phyloP scores from a whole-genome alignment of 37 sponge, comb jelly and placozoan genomes.

The Aphrocallistes beatrix region DNA sequence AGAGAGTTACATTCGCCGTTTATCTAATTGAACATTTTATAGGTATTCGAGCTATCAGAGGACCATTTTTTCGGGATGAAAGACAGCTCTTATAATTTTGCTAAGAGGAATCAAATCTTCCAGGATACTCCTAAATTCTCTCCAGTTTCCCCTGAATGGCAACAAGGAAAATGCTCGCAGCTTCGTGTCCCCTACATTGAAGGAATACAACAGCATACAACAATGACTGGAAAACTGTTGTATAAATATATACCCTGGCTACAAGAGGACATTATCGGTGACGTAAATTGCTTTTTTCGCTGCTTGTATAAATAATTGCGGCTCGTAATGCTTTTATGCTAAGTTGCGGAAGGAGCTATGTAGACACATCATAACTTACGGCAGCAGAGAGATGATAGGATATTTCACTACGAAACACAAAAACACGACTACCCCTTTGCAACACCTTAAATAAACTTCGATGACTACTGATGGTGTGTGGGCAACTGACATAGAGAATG shows the following conservation, averaged over 20 bases:
- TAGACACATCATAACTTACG: neutral
- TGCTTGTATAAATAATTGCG: neutral
- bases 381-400: neutral
- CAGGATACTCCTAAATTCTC: neutral
- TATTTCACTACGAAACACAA: neutral
- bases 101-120: neutral
- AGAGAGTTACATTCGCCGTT: too few species aligned
- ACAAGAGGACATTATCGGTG: neutral
- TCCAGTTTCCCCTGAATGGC: neutral
- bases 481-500: neutral
- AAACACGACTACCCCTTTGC: neutral
- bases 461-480: neutral
- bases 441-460: neutral
- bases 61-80: neutral
- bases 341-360: neutral
- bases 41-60: neutral
- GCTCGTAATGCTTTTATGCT: neutral
- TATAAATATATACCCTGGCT: neutral
- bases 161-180: neutral
- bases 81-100: neutral
- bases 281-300: neutral
- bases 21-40: too few species aligned
- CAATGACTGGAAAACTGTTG: neutral
- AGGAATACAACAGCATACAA: neutral
- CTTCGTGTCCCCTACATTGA: neutral